These are phyloP conservation scores for Morone chrysops DNA, from an alignment of 2,113 vertebrate genomes.

Conservation along the genomic window DNA sequence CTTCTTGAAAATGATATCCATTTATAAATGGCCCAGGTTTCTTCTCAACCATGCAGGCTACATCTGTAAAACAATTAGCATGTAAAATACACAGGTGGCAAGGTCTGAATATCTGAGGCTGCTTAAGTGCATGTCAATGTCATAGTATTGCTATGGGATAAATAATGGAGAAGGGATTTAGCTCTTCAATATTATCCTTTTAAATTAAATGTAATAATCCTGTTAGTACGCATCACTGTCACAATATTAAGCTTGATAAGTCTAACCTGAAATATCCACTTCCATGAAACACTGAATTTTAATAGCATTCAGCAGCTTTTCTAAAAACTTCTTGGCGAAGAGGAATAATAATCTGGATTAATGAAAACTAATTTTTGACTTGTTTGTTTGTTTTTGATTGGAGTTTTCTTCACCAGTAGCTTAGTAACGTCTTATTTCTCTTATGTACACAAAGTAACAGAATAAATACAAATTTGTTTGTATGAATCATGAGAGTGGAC, in stretches of 20 bases:
- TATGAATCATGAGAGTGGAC: not conserved
- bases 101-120: slow-evolving; percentile 18
- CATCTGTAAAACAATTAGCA: slow-evolving; percentile 50
- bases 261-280: slow-evolving; percentile 26
- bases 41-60: slow-evolving; percentile 7
- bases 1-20: slow-evolving; percentile 45
- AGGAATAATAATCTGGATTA: slow-evolving; percentile 30
- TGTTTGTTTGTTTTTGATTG: not conserved
- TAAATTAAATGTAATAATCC: slow-evolving; percentile 65
- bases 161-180: slow-evolving; percentile 46
- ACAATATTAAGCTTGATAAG: slow-evolving; percentile 20
- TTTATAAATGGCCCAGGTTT: slow-evolving; percentile 38
- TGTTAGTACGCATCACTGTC: slow-evolving; percentile 42
- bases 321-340: not conserved
- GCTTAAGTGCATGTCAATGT: slow-evolving; percentile 31
- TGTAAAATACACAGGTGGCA: slow-evolving; percentile 10
- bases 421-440: not conserved
- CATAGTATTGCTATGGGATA: slow-evolving; percentile 36
- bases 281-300: slow-evolving; percentile 11
- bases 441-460: slow-evolving; percentile 7
- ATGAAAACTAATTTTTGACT: not conserved
- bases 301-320: not conserved
- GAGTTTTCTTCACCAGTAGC: not conserved
- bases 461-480: not conserved
- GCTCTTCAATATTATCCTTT: slow-evolving; percentile 39